Evolutionary conservation across 1,140 invertebrate genomes (phyloP).

Genomic region (Drosophila novamexicana): DNA sequence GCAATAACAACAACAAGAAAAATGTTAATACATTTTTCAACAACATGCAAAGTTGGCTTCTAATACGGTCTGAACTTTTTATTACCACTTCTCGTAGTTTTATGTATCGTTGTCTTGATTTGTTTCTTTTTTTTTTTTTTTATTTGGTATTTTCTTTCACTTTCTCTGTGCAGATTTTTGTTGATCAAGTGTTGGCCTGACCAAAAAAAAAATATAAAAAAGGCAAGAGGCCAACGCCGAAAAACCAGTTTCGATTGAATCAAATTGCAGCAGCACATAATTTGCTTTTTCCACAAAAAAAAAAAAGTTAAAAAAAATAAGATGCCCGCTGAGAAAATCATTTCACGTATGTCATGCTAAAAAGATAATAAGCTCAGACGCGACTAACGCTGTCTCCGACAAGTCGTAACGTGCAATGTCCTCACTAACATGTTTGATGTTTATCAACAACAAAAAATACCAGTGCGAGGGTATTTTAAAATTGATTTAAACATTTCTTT

Average conservation of each 20-base stretch:
- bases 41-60: slow-evolving; percentile 75
- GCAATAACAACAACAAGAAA: slow-evolving; percentile 35
- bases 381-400: slow-evolving; percentile 13
- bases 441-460: slow-evolving; percentile 27
- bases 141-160: slow-evolving; percentile 73
- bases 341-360: slow-evolving; percentile 57
- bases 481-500: slow-evolving; percentile 66
- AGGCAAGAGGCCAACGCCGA: slow-evolving; percentile 41
- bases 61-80: slow-evolving; percentile 82
- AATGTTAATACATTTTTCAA: slow-evolving; percentile 61
- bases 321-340: slow-evolving; percentile 55
- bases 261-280: slow-evolving; percentile 68
- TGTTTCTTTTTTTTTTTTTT: slow-evolving; percentile 18
- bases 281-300: slow-evolving; percentile 51
- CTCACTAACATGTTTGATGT: slow-evolving; percentile 1
- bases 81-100: slow-evolving; percentile 62
- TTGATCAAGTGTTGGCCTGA: slow-evolving; percentile 70
- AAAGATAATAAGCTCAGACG: slow-evolving; percentile 50
- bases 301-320: slow-evolving; percentile 13
- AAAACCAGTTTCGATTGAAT: slow-evolving; percentile 78
- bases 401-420: slow-evolving; percentile 38
- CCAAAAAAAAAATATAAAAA: slow-evolving; percentile 31
- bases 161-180: slow-evolving; percentile 80
- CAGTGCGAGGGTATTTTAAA: slow-evolving; percentile 36
- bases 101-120: slow-evolving; percentile 32